Evolutionary conservation across 92 coral and sea anemone species (phyloP), one percentile per base, ranked within the genome.

Genomic region (Epizoanthus rinbou): DNA sequence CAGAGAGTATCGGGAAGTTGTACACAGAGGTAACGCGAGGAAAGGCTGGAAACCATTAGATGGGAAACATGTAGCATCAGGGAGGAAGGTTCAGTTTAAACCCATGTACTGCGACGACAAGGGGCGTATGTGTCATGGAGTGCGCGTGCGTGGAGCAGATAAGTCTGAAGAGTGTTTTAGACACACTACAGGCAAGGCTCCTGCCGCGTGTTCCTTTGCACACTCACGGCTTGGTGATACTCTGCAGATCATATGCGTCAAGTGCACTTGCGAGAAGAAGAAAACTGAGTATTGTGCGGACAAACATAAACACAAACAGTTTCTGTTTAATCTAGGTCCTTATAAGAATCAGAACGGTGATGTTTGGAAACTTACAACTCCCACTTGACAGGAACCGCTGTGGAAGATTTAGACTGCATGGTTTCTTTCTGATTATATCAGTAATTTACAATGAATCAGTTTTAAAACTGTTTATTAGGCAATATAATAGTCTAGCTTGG

Each of bases 171-270:
- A 97, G 81, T 97, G 99, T 59, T 94, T 91, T 74, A 86, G 89
- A 37, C 99, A 97, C 43, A 93, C 94, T 0, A 91, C 80, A 33
- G 98, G 98, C 2, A 97, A 97, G 65, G 98, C 99, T 2, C 99
- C 99, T 0, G 95, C 95, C 0, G 93, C 89, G 10, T 97, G 99
- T 70, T 88, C 98, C 7, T 97, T 97, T 66, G 99, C 99, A 5
- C 99, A 97, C 84, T 97, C 99, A 0, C 98, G 99, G 41, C 92
- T 97, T 41, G 99, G 99, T 25, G 99, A 97, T 72, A 97, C 99
- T n/a, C 90, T 97, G 45, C 97, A 97, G 85, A 92, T 97, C 73
- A 90, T 97, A 69, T 97, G 99, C 68, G 91, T 94, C 73, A 91
- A 90, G 84, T 97, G 99, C 90, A 90, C 99, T 15, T 94, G 87